A percentile compares a stretch with the other conserved stretches of the same genome.
These are phyloP conservation scores for Tenualosa thibaudeaui DNA, from an alignment of 2,797 vertebrate genomes.

Conservation along the genomic window DNA sequence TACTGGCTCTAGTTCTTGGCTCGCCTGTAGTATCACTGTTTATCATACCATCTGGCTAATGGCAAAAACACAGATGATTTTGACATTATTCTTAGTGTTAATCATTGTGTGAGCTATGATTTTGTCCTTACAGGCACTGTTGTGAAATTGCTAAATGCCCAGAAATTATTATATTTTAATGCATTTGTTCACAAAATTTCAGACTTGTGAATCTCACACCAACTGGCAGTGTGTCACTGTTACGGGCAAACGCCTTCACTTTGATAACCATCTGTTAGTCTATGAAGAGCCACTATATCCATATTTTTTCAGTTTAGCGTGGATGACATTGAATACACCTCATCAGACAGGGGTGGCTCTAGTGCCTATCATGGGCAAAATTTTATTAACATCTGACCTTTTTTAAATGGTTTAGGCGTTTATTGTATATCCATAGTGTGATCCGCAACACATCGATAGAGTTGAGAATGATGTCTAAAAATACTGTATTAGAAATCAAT, in stretches of 20 bases:
- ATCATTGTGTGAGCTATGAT: not conserved
- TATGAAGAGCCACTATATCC: not conserved
- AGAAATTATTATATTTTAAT: constrained; percentile 16
- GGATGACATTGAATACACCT: constrained; percentile 33
- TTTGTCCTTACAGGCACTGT: not conserved
- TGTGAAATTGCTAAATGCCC: not conserved
- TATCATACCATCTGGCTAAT: constrained; percentile 23
- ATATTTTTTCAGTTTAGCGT: constrained; percentile 26
- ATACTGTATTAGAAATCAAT: constrained; percentile 59
- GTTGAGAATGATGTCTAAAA: constrained; percentile 52
- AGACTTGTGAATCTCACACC: not conserved
- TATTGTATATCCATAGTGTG: constrained; percentile 39
- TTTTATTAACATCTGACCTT: constrained; percentile 35
- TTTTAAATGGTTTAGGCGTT: constrained; percentile 36
- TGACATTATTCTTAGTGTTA: constrained; percentile 27
- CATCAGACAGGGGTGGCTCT: constrained; percentile 1
- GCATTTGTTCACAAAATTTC: not conserved
- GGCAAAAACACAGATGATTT: constrained; percentile 19
- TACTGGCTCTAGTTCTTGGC: constrained; percentile 4
- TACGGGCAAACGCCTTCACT: not conserved
- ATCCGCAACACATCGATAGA: constrained; percentile 62
- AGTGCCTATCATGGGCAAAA: not conserved
- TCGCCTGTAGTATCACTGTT: not conserved
- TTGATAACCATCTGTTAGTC: constrained; percentile 18
- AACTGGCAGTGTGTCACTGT: not conserved